A percentile compares a stretch with the other conserved stretches of the same genome.
Conservation (phyloP, 2,888 invertebrate species). For the Encarsia formosa region DNA sequence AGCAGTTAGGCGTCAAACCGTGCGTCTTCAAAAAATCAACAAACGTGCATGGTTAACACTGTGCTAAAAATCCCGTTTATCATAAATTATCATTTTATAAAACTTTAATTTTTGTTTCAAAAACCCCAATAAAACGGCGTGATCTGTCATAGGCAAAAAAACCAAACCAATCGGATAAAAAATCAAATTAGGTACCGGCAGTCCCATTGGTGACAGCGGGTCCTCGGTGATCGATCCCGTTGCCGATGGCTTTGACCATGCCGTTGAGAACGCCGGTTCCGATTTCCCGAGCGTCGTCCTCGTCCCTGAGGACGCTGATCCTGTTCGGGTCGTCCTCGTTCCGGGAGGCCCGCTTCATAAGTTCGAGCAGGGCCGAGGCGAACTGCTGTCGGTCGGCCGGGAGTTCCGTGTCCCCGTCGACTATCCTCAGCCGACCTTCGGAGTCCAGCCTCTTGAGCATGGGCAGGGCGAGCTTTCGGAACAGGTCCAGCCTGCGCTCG, state of each 20-base stretch:
- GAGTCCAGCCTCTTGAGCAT: constrained; percentile 84
- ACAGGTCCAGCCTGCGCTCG: constrained; percentile 75
- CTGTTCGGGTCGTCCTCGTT: constrained; percentile 31
- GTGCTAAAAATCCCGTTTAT: too few relatives aligned
- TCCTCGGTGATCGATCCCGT: not conserved
- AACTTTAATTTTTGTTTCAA: too few relatives aligned
- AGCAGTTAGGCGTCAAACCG: too few relatives aligned
- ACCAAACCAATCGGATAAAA: too few relatives aligned
- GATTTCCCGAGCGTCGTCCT: not conserved
- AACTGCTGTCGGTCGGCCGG: constrained; percentile 75
- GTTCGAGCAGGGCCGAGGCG: constrained; percentile 63
- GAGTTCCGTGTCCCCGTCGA: constrained; percentile 82
- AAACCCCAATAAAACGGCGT: too few relatives aligned
- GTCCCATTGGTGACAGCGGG: not conserved
- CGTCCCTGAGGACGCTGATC: constrained; percentile 23
- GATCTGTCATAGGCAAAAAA: too few relatives aligned
- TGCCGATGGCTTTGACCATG: not conserved
- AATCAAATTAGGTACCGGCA: not conserved
- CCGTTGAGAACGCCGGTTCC: too few relatives aligned
- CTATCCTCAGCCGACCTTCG: constrained; percentile 77
- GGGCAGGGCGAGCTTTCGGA: constrained; percentile 81
- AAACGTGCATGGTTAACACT: too few relatives aligned
- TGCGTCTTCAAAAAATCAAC: too few relatives aligned
- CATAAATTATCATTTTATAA: too few relatives aligned
- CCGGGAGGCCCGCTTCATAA: constrained; percentile 56